Percentiles rank a stretch among this genome's conserved stretches.
Evolutionary conservation across 1,140 invertebrate species (phyloP).

Genomic region (Lepidurus couesii): DNA sequence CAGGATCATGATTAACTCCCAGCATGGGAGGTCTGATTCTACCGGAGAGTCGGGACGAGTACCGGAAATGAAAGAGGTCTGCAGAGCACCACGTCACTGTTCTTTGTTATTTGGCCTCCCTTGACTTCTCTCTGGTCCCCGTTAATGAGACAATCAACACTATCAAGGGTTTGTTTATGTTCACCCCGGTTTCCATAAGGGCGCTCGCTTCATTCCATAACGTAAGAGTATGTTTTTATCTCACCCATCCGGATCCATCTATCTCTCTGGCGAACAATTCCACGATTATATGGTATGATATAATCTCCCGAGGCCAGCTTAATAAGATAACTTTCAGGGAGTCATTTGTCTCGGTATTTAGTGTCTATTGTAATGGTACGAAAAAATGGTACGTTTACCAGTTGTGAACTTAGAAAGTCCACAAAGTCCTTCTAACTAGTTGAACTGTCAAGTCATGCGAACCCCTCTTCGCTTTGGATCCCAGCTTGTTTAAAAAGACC

Average conservation of each 20-base stretch:
- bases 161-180: constrained; percentile 15
- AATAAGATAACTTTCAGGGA: background rate
- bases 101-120: constrained; percentile 9
- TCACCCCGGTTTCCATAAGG: background rate
- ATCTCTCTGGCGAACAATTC: background rate
- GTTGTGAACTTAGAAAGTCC: too few species aligned
- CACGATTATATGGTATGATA: background rate
- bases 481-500: constrained; percentile 21
- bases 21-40: constrained; percentile 7
- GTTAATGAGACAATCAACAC: constrained; percentile 11
- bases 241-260: background rate
- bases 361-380: background rate
- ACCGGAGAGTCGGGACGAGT: background rate
- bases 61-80: constrained; percentile 16
- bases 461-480: constrained; percentile 5
- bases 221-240: background rate
- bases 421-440: too few species aligned
- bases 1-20: constrained; percentile 8
- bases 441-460: background rate
- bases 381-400: too few species aligned
- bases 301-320: background rate
- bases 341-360: constrained; percentile 6
- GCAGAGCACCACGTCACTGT: background rate
- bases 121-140: constrained; percentile 9
- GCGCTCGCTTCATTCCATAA: background rate